A percentile compares a stretch with the other conserved stretches of the same genome.
Evolutionary conservation across 2,113 vertebrate genomes (phyloP).

Genomic region (Nymphicus hollandicus): DNA sequence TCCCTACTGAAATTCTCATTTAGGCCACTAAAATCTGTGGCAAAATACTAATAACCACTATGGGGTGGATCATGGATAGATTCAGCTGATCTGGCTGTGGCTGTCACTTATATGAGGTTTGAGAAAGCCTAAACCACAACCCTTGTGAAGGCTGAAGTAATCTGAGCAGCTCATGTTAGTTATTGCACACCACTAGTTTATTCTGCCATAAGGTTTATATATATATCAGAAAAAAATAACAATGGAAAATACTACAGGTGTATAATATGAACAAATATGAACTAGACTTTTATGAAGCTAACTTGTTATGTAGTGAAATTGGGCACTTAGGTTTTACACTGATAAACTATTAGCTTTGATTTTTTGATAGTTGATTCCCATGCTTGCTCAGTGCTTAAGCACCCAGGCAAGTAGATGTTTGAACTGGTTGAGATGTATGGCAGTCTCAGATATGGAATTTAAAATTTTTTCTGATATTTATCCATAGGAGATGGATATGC

Average conservation of each 20-base stretch:
- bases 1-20: neutral
- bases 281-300: neutral
- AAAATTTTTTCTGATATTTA: neutral
- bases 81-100: neutral
- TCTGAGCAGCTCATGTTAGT: neutral
- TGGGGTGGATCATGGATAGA: neutral
- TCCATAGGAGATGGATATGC: neutral
- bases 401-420: neutral
- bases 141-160: neutral
- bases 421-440: neutral
- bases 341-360: neutral
- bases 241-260: neutral
- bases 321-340: neutral
- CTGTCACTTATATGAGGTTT: neutral
- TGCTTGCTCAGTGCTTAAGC: neutral
- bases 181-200: neutral
- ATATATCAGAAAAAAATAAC: neutral
- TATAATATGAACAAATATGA: neutral
- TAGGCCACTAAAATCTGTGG: neutral
- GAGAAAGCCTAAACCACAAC: neutral
- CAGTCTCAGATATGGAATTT: neutral
- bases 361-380: neutral
- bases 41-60: neutral
- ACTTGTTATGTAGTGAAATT: neutral
- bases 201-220: neutral